A percentile compares a stretch with the other conserved stretches of the same genome.
phyloP scores from a whole-genome alignment of 2,888 invertebrate genomes.

The Drosophila flavopinicola region DNA sequence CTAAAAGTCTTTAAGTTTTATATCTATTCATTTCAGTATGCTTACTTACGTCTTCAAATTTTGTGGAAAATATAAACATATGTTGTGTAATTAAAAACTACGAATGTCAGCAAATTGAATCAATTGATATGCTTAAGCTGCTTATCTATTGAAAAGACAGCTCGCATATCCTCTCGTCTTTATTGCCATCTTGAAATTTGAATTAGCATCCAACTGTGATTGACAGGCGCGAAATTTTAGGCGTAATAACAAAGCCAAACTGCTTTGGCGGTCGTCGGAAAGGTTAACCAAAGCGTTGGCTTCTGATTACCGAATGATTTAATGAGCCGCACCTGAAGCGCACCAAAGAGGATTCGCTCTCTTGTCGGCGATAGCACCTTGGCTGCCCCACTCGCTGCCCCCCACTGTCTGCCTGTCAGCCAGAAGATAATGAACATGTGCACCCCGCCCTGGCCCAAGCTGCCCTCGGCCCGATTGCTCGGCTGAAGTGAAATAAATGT shows the following conservation, averaged over 20 bases:
- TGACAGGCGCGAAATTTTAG: constrained; percentile 37
- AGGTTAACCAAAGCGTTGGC: constrained; percentile 44
- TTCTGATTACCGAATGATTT: constrained; percentile 65
- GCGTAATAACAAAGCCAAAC: constrained; percentile 14
- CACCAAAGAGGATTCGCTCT: constrained; percentile 31
- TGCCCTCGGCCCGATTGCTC: constrained; percentile 18
- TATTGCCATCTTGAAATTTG: constrained; percentile 40
- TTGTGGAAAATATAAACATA: background rate
- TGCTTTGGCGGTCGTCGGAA: constrained; percentile 5
- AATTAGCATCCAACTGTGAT: constrained; percentile 62
- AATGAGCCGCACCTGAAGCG: constrained; percentile 70
- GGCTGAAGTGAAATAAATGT: constrained; percentile 62
- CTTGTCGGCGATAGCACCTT: constrained; percentile 32
- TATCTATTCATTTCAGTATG: too few species aligned
- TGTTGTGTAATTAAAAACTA: background rate
- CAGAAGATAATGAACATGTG: constrained; percentile 27
- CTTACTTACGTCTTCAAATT: too few species aligned
- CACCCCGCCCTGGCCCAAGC: background rate
- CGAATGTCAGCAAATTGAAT: background rate
- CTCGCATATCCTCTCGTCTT: constrained; percentile 4
- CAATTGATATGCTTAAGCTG: too few species aligned
- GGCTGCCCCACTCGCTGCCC: background rate
- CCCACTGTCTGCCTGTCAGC: constrained; percentile 11
- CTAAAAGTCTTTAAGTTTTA: too few species aligned
- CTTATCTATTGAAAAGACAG: too few species aligned